These are phyloP conservation scores for Porites rus DNA, from an alignment of 92 coral and sea anemone genomes.

Conservation along the genomic window DNA sequence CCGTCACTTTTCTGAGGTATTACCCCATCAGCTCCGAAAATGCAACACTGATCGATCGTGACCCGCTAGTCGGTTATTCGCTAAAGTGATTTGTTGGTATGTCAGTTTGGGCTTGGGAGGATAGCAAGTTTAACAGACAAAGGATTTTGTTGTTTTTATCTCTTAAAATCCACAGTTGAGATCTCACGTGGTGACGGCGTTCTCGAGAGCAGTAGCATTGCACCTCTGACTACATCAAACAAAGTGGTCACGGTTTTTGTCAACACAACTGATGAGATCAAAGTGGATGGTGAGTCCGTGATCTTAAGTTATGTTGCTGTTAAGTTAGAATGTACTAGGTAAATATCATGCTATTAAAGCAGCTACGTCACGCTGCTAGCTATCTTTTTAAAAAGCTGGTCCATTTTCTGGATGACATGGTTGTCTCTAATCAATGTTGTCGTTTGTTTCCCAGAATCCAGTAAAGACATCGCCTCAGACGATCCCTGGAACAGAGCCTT, in stretches of 20 bases:
- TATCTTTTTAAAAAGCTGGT: no score
- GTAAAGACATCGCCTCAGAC: background rate
- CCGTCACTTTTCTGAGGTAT: no score
- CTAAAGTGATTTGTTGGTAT: background rate
- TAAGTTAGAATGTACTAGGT: no score
- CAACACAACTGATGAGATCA: constrained; percentile 1
- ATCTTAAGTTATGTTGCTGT: no score
- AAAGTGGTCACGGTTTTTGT: background rate
- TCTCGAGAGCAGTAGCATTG: background rate
- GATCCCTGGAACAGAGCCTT: constrained; percentile 19
- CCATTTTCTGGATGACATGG: no score
- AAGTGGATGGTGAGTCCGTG: constrained; percentile 7
- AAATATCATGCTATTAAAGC: no score
- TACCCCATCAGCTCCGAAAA: no score
- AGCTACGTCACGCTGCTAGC: no score
- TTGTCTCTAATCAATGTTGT: background rate
- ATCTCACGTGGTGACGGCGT: background rate
- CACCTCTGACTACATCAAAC: constrained; percentile 23
- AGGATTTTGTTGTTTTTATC: background rate
- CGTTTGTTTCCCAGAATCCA: constrained; percentile 25
- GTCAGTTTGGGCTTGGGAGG: background rate
- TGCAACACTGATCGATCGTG: no score
- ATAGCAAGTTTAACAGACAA: no score
- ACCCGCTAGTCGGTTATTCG: background rate
- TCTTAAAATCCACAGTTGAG: background rate